These are phyloP conservation scores for Ptychodera flava DNA, from an alignment of 35 echinoderm and acorn worm genomes.

Conservation along the genomic window DNA sequence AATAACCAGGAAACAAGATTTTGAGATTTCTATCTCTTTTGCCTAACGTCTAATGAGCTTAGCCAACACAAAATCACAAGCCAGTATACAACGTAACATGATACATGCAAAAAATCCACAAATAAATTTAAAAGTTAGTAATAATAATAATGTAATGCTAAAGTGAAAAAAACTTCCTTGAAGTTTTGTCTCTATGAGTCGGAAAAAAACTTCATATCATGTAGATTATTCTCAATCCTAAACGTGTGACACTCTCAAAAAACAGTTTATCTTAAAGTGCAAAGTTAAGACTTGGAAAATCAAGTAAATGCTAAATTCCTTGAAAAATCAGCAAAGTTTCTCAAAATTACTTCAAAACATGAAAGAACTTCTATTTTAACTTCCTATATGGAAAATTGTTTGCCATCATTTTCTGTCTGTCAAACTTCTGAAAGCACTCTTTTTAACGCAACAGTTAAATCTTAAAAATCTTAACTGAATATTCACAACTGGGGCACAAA, in stretches of 20 bases:
- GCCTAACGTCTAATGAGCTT: background rate
- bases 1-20: background rate
- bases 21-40: background rate
- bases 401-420: background rate
- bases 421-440: background rate
- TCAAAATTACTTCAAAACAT: constrained; percentile 2
- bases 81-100: background rate
- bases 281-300: background rate
- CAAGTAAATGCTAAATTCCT: constrained; percentile 1
- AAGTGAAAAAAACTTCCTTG: constrained; percentile 1
- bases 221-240: background rate
- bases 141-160: background rate
- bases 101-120: constrained; percentile 1
- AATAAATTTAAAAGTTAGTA: constrained; percentile 2
- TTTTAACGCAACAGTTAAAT: background rate
- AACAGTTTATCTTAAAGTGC: background rate
- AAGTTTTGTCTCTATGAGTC: background rate
- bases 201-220: background rate
- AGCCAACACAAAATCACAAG: background rate
- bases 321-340: constrained; percentile 1
- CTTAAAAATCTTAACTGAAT: background rate
- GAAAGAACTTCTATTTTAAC: constrained; percentile 1
- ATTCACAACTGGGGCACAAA: background rate
- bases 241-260: background rate
- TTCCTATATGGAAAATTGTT: background rate